Conservation (phyloP, 2,113 vertebrate species). For the Aspidoscelis tigris region DNA sequence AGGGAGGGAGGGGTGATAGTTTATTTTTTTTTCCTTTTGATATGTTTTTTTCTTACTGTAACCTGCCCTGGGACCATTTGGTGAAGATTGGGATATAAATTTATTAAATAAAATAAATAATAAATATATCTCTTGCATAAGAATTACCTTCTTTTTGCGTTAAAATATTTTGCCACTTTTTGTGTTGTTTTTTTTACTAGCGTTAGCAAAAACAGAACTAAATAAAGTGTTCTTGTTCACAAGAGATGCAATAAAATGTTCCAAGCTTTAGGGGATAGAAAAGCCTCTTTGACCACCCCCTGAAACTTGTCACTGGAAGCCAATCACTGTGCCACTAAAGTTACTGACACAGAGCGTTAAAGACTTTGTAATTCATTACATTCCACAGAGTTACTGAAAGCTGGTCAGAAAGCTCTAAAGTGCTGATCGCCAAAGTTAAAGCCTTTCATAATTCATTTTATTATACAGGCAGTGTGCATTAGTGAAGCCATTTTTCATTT, state of each 20-base stretch:
- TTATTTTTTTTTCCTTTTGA: too few species aligned
- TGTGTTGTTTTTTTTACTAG: neutral
- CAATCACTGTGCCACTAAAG: constrained; percentile 33
- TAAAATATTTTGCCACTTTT: neutral
- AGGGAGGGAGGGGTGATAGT: too few species aligned
- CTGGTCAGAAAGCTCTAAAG: constrained; percentile 38
- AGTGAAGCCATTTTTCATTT: constrained; percentile 45
- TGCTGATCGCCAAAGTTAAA: constrained; percentile 50
- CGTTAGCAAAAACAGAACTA: neutral
- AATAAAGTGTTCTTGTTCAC: neutral
- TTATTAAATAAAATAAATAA: too few species aligned
- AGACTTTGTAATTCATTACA: constrained; percentile 38
- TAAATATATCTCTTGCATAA: neutral
- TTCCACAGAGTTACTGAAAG: constrained; percentile 28
- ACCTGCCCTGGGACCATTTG: too few species aligned
- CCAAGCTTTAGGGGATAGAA: neutral
- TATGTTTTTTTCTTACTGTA: too few species aligned
- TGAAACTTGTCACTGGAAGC: constrained; percentile 17
- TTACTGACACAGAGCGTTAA: constrained; percentile 36
- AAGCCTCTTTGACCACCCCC: constrained; percentile 1
- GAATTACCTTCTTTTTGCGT: neutral
- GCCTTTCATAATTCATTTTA: constrained; percentile 44
- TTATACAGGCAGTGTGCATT: constrained; percentile 29
- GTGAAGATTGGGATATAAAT: too few species aligned
- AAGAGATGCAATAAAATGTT: neutral